Conservation (phyloP, 2,888 invertebrate genomes). For the Papilio elwesi region DNA sequence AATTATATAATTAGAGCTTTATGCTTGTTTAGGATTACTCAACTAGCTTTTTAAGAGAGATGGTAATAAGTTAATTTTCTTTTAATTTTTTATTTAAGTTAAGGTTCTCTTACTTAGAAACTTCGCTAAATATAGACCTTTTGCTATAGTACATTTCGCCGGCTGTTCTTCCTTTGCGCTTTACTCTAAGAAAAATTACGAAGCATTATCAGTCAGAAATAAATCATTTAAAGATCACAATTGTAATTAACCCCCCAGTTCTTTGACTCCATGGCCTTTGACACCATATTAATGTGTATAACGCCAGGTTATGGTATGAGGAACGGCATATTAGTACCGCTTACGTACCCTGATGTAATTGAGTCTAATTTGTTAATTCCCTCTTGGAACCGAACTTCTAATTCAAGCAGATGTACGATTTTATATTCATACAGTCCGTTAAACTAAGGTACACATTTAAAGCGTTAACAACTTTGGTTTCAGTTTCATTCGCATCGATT, state of each 20-base stretch:
- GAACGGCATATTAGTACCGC: conserved; percentile 25
- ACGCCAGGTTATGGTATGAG: conserved; percentile 2
- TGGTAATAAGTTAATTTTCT: no score
- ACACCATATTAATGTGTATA: conserved; percentile 21
- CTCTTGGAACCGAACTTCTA: conserved; percentile 16
- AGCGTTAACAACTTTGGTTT: no score
- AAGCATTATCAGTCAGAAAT: not conserved
- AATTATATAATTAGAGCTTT: no score
- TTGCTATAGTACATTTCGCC: no score
- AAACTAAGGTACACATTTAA: no score
- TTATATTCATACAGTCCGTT: not conserved
- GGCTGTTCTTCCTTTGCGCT: no score
- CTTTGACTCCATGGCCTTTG: conserved; percentile 35
- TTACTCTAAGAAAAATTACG: not conserved
- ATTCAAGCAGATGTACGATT: not conserved
- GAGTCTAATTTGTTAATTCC: conserved; percentile 37
- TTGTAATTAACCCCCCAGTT: conserved; percentile 31
- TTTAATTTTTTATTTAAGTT: no score
- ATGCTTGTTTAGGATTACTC: no score
- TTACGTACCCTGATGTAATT: conserved; percentile 34
- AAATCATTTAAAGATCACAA: conserved; percentile 22
- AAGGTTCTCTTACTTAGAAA: no score
- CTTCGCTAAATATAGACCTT: no score
- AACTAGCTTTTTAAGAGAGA: no score
- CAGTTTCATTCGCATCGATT: no score